Conservation (phyloP, 2,797 vertebrate genomes). For the Dryobates pubescens region DNA sequence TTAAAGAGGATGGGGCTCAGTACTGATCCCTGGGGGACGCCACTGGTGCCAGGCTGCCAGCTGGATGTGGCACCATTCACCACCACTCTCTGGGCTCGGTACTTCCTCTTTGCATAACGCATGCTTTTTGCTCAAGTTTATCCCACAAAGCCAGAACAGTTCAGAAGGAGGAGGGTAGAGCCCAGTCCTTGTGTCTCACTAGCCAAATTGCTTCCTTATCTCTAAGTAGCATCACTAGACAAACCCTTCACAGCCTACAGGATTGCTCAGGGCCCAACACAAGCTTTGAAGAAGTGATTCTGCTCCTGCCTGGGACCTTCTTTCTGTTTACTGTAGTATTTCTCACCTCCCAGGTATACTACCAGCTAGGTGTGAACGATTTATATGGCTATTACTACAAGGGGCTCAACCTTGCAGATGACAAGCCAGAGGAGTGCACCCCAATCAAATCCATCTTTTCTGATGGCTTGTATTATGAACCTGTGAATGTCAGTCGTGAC, state of each 20-base stretch:
- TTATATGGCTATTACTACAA: slow-evolving; percentile 67
- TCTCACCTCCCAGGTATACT: slow-evolving; percentile 64
- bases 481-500: slow-evolving; percentile 65
- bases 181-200: background rate
- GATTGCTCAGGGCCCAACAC: background rate
- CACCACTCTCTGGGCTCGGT: too few species aligned
- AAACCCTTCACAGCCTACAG: background rate
- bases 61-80: too few species aligned
- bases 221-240: background rate
- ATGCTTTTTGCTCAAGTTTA: background rate
- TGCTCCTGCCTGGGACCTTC: background rate
- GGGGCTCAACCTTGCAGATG: slow-evolving; percentile 66
- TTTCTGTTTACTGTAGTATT: background rate
- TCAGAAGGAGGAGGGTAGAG: background rate
- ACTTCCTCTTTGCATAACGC: background rate
- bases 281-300: background rate
- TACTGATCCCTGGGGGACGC: too few species aligned
- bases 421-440: slow-evolving; percentile 11
- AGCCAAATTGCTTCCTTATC: background rate
- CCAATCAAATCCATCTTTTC: slow-evolving; percentile 58
- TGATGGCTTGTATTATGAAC: slow-evolving; percentile 72
- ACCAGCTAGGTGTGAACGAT: background rate
- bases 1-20: too few species aligned
- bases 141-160: background rate
- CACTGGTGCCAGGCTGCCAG: too few species aligned